Conservation (phyloP, 2,797 vertebrate species). For the Neopelma chrysocephalum region DNA sequence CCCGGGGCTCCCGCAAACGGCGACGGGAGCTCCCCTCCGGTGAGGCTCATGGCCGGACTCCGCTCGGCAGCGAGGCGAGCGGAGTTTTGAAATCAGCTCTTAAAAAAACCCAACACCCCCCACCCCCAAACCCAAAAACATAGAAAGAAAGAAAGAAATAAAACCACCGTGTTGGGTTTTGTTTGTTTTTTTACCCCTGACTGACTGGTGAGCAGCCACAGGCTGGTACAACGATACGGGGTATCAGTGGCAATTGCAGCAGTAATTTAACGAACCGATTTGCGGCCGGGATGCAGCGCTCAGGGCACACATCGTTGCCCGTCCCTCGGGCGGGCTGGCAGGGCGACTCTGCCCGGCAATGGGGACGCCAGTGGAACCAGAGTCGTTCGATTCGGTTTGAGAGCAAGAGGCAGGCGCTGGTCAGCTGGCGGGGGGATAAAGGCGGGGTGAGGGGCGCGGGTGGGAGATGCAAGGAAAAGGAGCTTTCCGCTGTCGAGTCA, state of each 20-base stretch:
- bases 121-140: too few relatives aligned
- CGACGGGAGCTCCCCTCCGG: not conserved
- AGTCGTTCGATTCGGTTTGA: constrained; percentile 4
- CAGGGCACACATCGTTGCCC: not conserved
- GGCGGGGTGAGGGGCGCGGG: not conserved
- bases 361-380: not conserved
- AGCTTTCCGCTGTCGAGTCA: not conserved
- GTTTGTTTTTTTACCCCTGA: not conserved
- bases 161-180: not conserved
- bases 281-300: not conserved
- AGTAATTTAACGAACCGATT: not conserved
- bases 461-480: not conserved
- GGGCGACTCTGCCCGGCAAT: not conserved
- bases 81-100: not conserved
- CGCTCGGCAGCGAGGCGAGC: not conserved
- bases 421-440: not conserved
- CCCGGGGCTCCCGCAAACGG: not conserved
- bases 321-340: not conserved
- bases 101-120: not conserved
- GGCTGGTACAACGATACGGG: not conserved
- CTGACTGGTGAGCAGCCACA: not conserved
- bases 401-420: not conserved
- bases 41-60: not conserved
- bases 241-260: not conserved
- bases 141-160: not conserved